A percentile compares a stretch with the other conserved stretches of the same genome.
These are phyloP conservation scores for Montifringilla adamsi DNA, from an alignment of 2,113 vertebrate species.

Conservation along the genomic window DNA sequence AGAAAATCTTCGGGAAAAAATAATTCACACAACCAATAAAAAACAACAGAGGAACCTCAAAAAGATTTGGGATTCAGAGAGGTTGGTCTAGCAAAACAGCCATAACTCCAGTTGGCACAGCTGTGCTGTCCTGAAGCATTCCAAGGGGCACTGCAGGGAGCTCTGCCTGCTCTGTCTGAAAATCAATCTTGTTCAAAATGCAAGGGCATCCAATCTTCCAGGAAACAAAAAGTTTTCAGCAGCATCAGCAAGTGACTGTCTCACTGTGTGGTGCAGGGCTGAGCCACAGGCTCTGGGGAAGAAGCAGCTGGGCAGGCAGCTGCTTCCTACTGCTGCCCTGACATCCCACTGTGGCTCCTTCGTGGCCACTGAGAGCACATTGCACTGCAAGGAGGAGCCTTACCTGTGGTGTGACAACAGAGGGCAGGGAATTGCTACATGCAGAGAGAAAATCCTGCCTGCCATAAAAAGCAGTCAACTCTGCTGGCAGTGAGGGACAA, in stretches of 20 bases:
- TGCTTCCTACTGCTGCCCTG: background rate
- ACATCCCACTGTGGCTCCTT: fast-evolving
- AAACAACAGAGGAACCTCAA: background rate
- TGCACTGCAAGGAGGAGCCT: background rate
- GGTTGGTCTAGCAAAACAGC: background rate
- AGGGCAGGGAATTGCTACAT: fast-evolving
- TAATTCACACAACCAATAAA: background rate
- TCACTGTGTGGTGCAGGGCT: background rate
- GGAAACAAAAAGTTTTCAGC: background rate
- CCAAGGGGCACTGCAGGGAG: background rate
- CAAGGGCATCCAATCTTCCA: background rate
- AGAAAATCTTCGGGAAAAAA: background rate
- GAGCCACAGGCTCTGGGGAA: background rate
- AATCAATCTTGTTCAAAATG: background rate
- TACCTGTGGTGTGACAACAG: background rate
- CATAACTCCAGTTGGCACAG: background rate
- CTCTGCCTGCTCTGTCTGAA: background rate
- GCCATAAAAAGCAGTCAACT: background rate
- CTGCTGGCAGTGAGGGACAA: background rate
- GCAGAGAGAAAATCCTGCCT: background rate
- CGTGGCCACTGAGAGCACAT: fast-evolving
- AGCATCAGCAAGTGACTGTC: background rate
- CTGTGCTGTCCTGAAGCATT: background rate
- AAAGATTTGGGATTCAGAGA: fast-evolving
- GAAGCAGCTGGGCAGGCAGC: background rate